Evolutionary conservation across 2,888 invertebrate genomes (phyloP).

Genomic region (Lochmaea crataegi): DNA sequence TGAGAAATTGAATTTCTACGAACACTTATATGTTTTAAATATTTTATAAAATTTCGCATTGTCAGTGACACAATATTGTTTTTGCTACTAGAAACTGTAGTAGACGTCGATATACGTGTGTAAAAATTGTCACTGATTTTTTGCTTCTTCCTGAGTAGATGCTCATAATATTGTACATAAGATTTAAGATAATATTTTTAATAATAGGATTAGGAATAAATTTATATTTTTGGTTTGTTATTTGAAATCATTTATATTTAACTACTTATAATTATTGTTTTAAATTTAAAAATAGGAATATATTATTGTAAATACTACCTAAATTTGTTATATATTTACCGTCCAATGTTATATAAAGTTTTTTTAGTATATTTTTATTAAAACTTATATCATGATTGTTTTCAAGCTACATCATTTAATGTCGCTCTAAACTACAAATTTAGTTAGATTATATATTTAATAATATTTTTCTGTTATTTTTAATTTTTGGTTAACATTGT

Average conservation of each 20-base stretch:
- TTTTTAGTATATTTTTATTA: no score
- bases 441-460: background rate
- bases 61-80: background rate
- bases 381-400: no score
- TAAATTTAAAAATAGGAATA: background rate
- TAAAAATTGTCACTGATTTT: background rate
- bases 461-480: background rate
- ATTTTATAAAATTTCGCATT: constrained; percentile 5
- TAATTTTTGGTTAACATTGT: background rate
- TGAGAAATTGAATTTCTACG: background rate
- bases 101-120: background rate
- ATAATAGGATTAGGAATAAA: background rate
- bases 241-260: background rate
- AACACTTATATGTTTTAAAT: background rate
- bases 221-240: background rate
- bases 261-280: background rate
- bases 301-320: background rate
- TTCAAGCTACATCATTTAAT: no score
- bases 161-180: constrained; percentile 3
- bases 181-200: background rate
- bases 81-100: background rate
- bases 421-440: background rate
- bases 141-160: constrained; percentile 8
- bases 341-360: constrained; percentile 1
- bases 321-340: constrained; percentile 13